These are phyloP conservation scores for Acanthosepion pharaonis DNA, from an alignment of 2,888 invertebrate genomes.

Conservation along the genomic window DNA sequence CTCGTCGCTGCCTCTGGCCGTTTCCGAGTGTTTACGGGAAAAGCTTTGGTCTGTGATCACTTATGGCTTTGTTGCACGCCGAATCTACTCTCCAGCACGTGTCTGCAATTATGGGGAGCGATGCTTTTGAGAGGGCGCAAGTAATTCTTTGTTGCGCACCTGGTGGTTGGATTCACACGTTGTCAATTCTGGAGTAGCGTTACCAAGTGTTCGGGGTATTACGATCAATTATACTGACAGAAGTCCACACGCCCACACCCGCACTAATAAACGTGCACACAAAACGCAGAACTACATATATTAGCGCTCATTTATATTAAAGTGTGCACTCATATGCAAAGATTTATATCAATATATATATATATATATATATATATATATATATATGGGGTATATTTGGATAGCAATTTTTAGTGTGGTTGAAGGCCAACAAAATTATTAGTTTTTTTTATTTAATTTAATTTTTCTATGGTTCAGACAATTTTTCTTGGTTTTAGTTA, in stretches of 20 bases:
- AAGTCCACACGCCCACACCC: background rate
- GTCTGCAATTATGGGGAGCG: background rate
- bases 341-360: too few relatives aligned
- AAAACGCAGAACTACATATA: background rate
- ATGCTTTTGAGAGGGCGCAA: slow-evolving; percentile 2
- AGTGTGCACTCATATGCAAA: background rate
- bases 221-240: background rate
- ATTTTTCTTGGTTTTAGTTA: too few relatives aligned
- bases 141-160: slow-evolving; percentile 22
- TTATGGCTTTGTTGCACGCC: background rate
- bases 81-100: background rate
- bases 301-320: background rate
- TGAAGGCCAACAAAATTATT: too few relatives aligned
- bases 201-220: background rate
- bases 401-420: too few relatives aligned
- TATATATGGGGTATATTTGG: too few relatives aligned
- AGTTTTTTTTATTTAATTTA: too few relatives aligned
- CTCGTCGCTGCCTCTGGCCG: background rate
- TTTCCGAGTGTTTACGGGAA: background rate
- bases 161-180: slow-evolving; percentile 14
- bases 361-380: too few relatives aligned
- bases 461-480: too few relatives aligned
- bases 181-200: slow-evolving; percentile 22
- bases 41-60: background rate
- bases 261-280: background rate